Percentiles rank a stretch among this genome's conserved stretches.
These are phyloP conservation scores for Rhineura floridana DNA, from an alignment of 2,113 vertebrate species.

Conservation along the genomic window DNA sequence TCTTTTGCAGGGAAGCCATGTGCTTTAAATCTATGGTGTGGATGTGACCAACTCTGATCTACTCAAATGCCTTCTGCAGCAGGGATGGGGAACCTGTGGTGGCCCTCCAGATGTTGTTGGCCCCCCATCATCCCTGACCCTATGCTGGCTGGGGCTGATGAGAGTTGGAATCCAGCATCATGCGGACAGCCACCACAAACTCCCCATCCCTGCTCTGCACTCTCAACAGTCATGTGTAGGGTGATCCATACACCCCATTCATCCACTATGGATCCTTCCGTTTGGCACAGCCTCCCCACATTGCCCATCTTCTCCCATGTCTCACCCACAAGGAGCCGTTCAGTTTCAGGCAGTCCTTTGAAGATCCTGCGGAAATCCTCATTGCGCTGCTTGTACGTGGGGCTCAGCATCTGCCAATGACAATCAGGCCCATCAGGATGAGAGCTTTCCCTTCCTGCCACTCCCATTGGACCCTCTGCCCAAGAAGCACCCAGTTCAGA, in stretches of 20 bases:
- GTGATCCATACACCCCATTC: neutral
- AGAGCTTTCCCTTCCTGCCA: too few relatives aligned
- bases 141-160: neutral
- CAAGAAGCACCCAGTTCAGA: neutral
- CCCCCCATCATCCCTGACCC: neutral
- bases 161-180: neutral
- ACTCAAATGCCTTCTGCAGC: too few relatives aligned
- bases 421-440: neutral
- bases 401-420: slow-evolving; percentile 84
- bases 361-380: slow-evolving; percentile 92
- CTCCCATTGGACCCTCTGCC: neutral
- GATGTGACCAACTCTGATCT: too few relatives aligned
- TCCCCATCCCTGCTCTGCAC: neutral
- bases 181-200: neutral
- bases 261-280: neutral
- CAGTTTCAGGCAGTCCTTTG: slow-evolving; percentile 88
- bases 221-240: neutral
- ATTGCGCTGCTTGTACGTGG: slow-evolving; percentile 91
- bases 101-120: neutral
- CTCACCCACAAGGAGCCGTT: slow-evolving; percentile 91
- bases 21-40: too few relatives aligned
- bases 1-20: too few relatives aligned
- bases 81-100: neutral
- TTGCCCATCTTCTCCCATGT: neutral
- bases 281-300: neutral